Conservation (phyloP, 1,140 invertebrate species). For the Dendrolimus kikuchii region DNA sequence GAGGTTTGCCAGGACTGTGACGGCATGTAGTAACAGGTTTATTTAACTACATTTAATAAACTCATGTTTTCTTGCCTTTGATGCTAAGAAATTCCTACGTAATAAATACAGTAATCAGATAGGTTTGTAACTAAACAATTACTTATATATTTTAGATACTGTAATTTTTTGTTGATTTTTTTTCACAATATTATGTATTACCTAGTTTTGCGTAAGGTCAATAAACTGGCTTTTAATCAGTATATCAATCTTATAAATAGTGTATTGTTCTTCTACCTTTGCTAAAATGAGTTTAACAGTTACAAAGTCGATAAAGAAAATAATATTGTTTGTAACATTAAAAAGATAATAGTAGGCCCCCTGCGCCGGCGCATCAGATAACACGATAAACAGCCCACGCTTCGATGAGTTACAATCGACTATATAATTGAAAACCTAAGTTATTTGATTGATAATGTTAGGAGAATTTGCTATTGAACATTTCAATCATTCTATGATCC, state of each 20-base stretch:
- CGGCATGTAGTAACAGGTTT: too few species aligned
- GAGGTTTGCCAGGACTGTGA: too few species aligned
- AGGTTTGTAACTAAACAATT: too few species aligned
- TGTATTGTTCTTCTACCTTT: background rate
- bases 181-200: too few species aligned
- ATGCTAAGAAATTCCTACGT: too few species aligned
- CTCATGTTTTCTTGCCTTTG: too few species aligned
- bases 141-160: too few species aligned
- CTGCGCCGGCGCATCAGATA: slow-evolving; percentile 15
- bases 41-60: too few species aligned
- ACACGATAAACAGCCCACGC: slow-evolving; percentile 12
- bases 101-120: too few species aligned
- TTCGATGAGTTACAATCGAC: slow-evolving; percentile 13
- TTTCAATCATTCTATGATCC: background rate
- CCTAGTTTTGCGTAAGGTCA: too few species aligned
- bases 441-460: slow-evolving; percentile 13
- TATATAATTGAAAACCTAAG: slow-evolving; percentile 17
- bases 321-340: too few species aligned
- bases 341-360: background rate
- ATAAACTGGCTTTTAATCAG: background rate
- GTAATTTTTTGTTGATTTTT: too few species aligned
- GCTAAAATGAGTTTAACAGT: background rate
- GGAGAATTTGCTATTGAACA: background rate
- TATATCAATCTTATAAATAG: background rate
- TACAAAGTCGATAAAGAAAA: background rate